These are phyloP conservation scores for Echiichthys vipera DNA, from an alignment of 2,797 vertebrate species.

Conservation along the genomic window DNA sequence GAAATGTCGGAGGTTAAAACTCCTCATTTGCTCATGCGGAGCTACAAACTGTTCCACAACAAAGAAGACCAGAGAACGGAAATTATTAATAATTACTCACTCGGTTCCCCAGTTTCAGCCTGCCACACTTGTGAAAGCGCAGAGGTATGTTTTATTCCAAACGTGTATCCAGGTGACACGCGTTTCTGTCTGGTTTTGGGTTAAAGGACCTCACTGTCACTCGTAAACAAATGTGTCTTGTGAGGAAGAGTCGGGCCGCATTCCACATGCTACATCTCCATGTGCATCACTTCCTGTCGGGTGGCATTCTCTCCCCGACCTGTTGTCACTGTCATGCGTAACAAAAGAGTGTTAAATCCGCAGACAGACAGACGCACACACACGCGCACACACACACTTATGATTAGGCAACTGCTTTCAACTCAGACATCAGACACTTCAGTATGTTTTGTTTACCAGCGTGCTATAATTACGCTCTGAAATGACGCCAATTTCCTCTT, in stretches of 20 bases:
- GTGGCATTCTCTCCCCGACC: slow-evolving; percentile 60
- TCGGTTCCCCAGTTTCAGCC: neutral
- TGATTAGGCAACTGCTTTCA: slow-evolving; percentile 22
- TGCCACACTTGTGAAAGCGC: neutral
- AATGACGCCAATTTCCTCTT: neutral
- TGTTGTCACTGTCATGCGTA: slow-evolving; percentile 7
- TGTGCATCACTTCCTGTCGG: slow-evolving; percentile 57
- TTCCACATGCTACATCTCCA: slow-evolving; percentile 28
- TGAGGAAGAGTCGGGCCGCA: slow-evolving; percentile 3
- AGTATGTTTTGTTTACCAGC: slow-evolving; percentile 9
- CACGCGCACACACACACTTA: neutral
- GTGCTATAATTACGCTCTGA: neutral
- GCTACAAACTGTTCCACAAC: neutral
- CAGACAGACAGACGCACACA: neutral
- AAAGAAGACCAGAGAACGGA: neutral
- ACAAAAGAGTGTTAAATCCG: slow-evolving; percentile 11
- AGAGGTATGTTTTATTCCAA: neutral
- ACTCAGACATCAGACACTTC: neutral
- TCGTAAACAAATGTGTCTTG: neutral
- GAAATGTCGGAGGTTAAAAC: neutral
- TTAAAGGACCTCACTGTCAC: neutral
- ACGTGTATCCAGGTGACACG: neutral
- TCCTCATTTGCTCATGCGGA: neutral
- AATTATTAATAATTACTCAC: slow-evolving; percentile 31
- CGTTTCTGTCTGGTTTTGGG: neutral